Evolutionary conservation across 2,888 invertebrate species (phyloP).

Genomic region (Leptinotarsa juncta): DNA sequence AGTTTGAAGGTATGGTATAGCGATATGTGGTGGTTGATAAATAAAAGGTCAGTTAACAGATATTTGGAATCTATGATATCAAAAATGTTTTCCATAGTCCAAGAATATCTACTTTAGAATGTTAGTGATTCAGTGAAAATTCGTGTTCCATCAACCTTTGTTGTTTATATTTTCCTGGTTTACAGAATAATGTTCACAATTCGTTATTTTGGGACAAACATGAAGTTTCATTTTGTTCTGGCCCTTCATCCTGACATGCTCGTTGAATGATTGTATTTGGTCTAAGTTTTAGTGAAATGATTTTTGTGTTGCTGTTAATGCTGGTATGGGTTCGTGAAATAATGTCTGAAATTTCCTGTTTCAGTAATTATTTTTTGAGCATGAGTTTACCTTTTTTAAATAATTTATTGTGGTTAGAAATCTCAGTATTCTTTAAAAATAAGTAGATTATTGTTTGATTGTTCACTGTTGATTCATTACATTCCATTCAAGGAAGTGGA

Average conservation of each 20-base stretch:
- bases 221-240: no score
- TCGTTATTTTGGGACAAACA: neutral
- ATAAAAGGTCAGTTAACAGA: no score
- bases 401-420: constrained; percentile 40
- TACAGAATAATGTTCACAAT: neutral
- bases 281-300: neutral
- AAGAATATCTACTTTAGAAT: neutral
- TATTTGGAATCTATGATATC: neutral
- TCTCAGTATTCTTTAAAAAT: constrained; percentile 44
- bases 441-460: constrained; percentile 36
- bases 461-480: constrained; percentile 38
- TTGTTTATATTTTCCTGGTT: neutral
- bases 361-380: constrained; percentile 15
- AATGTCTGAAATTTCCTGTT: neutral
- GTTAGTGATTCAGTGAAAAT: neutral
- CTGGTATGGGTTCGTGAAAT: neutral
- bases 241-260: no score
- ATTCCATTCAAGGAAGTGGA: constrained; percentile 35
- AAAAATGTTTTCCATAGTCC: neutral
- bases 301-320: neutral
- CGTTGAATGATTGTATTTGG: neutral
- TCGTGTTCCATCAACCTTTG: neutral
- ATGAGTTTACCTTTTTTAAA: constrained; percentile 29
- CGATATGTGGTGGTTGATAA: neutral
- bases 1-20: neutral